Percentiles rank a stretch among this genome's conserved stretches.
Evolutionary conservation across 23 tunicate genomes (phyloP).

Genomic region (Halocynthia aurantium): DNA sequence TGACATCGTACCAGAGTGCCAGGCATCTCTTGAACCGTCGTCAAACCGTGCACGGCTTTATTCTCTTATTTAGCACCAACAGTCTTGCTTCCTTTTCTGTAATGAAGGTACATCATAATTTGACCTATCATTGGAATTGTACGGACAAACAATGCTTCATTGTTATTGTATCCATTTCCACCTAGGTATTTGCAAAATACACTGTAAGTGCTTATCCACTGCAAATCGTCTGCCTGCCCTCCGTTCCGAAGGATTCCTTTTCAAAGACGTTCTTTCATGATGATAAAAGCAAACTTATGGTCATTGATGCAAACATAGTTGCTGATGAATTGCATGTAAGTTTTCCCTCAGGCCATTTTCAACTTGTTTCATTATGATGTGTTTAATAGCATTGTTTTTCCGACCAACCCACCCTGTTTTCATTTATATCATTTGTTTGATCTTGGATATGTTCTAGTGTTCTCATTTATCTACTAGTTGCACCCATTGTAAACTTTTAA

Average conservation of each 20-base stretch:
- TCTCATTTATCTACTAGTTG: too few relatives aligned
- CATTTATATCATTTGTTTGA: too few relatives aligned
- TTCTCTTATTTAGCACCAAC: slow-evolving; percentile 58
- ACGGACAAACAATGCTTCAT: not conserved
- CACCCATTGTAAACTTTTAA: too few relatives aligned
- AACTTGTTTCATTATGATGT: too few relatives aligned
- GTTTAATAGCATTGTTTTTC: too few relatives aligned
- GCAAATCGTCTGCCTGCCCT: slow-evolving; percentile 69
- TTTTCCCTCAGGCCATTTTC: not conserved
- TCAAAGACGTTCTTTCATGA: slow-evolving; percentile 65
- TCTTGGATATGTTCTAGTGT: too few relatives aligned
- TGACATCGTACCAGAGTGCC: slow-evolving; percentile 85
- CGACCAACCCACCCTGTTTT: too few relatives aligned
- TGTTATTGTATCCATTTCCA: not conserved
- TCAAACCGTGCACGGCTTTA: slow-evolving; percentile 72
- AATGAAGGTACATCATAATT: slow-evolving; percentile 46
- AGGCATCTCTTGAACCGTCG: slow-evolving; percentile 56
- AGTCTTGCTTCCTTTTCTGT: slow-evolving; percentile 55
- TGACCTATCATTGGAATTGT: not conserved
- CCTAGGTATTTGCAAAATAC: slow-evolving; percentile 82
- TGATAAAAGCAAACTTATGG: slow-evolving; percentile 32
- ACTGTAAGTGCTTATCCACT: slow-evolving; percentile 79
- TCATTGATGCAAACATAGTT: slow-evolving; percentile 68
- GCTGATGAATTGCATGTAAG: slow-evolving; percentile 62
- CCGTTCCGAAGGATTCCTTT: slow-evolving; percentile 49